Base-by-base conservation (phyloP, 2,113 vertebrate species). In the Tenebrosternarchus preto region DNA sequence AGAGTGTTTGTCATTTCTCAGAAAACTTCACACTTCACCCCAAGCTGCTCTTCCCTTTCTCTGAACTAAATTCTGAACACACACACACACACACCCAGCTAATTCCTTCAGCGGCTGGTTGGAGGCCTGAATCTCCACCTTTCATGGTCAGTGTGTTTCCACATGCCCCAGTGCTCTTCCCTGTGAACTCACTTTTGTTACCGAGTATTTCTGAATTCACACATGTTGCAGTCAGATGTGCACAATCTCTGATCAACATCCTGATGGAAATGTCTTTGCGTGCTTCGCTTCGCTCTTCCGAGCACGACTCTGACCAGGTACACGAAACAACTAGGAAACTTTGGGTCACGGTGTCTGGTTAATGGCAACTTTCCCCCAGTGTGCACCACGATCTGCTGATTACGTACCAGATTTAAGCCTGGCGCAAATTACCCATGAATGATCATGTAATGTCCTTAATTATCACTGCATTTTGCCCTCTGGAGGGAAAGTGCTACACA, bases 1-100 rank as follows among this genome's bases (percentile, higher is more conserved):
- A 73, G 63, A 53, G 55, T 77, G 24, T 70, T 80, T 64, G 43
- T 61, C 55, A 76, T 80, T 83, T 85, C 72, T 83, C 68, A 66
- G 73, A 87, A 81, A 33, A 74, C 19, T 15, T 39, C 22, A 15
- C 63, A 78, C 60, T 43, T 53, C 74, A 22, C 27, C 27, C 27
- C 55, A 43, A 17, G 31, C 66, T 80, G 29, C 27, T 63, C 4
- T 15, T 25, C 9, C 9, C 12, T 31, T 22, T 22, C 63, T 7
- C 39, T 64, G 43, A 22, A 24, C 43, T 60, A 22, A 43, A 27
- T 7, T 76, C 8, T 76, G 16, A 4, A 3, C 39, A n/a, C 29
- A 6, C 16, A 55, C 39, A 55, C 20, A 19, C 67, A 22, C 22
- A 5, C 53, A 16, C n/a, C n/a, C n/a, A n/a, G n/a, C n/a, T n/a